Evolutionary conservation across 1,140 invertebrate species (phyloP).

Genomic region (Himalopsyche phryganea): DNA sequence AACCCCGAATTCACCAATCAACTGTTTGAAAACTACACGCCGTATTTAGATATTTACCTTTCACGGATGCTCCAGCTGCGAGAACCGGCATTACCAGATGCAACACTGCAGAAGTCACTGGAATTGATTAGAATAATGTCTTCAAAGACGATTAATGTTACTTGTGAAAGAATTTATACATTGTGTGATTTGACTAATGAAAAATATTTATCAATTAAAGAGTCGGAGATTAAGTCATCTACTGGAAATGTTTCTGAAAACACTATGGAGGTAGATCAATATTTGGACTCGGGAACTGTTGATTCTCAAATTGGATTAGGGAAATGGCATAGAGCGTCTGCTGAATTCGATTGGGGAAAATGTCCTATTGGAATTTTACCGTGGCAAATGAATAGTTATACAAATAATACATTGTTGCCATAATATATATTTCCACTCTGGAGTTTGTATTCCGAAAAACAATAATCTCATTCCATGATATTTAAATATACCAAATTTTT

Average conservation of each 20-base stretch:
- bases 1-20: constrained; percentile 41
- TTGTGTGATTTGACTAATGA: constrained; percentile 2
- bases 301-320: constrained; percentile 36
- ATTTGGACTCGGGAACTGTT: too few species aligned
- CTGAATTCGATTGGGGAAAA: constrained; percentile 36
- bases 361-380: constrained; percentile 45
- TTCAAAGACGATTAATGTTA: background rate
- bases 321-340: constrained; percentile 31
- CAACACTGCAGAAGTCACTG: constrained; percentile 38
- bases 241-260: background rate
- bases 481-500: too few species aligned
- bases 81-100: constrained; percentile 38
- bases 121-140: constrained; percentile 43
- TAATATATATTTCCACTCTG: too few species aligned
- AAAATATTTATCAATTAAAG: background rate
- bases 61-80: constrained; percentile 40
- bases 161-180: constrained; percentile 34
- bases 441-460: too few species aligned
- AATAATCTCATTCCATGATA: too few species aligned
- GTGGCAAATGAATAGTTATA: constrained; percentile 37
- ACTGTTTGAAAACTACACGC: constrained; percentile 42
- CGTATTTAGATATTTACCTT: constrained; percentile 42
- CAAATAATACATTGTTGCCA: too few species aligned
- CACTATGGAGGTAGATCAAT: constrained; percentile 4
- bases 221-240: too few species aligned